Evolutionary conservation across 2,797 vertebrate species (phyloP), one percentile per base, ranked within the genome.

Genomic region (Phrynocephalus forsythii): DNA sequence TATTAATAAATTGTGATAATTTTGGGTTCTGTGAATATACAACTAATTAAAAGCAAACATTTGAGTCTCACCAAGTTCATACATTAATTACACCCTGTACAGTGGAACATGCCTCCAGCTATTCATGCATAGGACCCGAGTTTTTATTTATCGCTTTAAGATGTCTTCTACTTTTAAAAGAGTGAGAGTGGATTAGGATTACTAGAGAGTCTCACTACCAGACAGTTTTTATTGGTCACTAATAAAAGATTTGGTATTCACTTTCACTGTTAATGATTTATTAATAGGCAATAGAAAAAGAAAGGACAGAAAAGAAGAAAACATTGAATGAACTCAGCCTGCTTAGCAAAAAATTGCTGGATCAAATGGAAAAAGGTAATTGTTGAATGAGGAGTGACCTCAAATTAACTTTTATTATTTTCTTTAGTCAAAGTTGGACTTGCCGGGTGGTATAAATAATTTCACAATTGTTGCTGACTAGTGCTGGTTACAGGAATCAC

Each of bases 341-440:
- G 86, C 96, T 91, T 15, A 98, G 97, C 88, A 96, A 97, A 69
- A 83, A 81, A 77, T 90, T 99, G 91, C 92, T 97, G 94, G 97
- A 98, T 63, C 97, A 97, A 91, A 95, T 98, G 94, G 97, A 96
- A 95, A 98, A 96, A 96, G 98, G 98, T 99, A 96, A 91, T 44
- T 67, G 38, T 20, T 76, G 38, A 69, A 5, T 15, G n/a, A 80
- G 79, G 56, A 30, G 24, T 56, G 22, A 44, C 38, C 3, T 44
- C 38, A 44, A 44, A 44, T 44, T 44, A 7, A 10, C 50, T 68
- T 75, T 87, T 13, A 52, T 44, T 68, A 33, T 8, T 67, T 8
- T 82, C 11, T 38, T 20, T 60, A 77, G 72, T 26, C 24, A 38
- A 68, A 77, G 38, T 73, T 83, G 48, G 9, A 87, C 24, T 63